Conservation (phyloP, 2,888 invertebrate species). For the Andricus curvator region DNA sequence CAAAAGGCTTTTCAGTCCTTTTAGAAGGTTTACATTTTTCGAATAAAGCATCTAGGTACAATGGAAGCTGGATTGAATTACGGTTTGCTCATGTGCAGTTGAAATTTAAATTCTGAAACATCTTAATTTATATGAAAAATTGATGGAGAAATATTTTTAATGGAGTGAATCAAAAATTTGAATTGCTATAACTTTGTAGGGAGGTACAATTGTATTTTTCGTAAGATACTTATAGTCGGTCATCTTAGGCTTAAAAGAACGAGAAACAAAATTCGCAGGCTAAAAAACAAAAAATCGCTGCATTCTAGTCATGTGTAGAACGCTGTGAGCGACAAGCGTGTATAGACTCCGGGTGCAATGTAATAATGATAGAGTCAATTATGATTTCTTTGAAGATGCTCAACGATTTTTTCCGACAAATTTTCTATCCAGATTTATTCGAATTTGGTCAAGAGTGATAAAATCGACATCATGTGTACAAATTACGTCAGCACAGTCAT, state of each 20-base stretch:
- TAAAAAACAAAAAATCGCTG: neutral
- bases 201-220: neutral
- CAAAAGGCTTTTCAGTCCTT: too few relatives aligned
- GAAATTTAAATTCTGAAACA: too few relatives aligned
- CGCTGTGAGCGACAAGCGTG: neutral
- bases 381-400: conserved; percentile 2
- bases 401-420: neutral
- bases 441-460: neutral
- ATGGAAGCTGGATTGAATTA: too few relatives aligned
- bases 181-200: neutral
- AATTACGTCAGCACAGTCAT: neutral
- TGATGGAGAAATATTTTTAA: too few relatives aligned
- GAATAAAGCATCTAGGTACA: too few relatives aligned
- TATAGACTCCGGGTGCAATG: conserved; percentile 2
- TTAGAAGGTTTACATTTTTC: too few relatives aligned
- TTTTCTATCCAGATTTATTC: neutral
- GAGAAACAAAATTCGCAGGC: neutral
- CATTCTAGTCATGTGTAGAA: conserved; percentile 9
- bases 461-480: neutral
- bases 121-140: too few relatives aligned
- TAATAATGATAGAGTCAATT: neutral
- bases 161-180: too few relatives aligned
- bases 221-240: neutral
- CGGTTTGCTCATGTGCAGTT: too few relatives aligned
- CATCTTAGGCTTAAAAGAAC: neutral